Conservation (phyloP, 2,797 vertebrate species). For the Pseudocheirus occidentalis region DNA sequence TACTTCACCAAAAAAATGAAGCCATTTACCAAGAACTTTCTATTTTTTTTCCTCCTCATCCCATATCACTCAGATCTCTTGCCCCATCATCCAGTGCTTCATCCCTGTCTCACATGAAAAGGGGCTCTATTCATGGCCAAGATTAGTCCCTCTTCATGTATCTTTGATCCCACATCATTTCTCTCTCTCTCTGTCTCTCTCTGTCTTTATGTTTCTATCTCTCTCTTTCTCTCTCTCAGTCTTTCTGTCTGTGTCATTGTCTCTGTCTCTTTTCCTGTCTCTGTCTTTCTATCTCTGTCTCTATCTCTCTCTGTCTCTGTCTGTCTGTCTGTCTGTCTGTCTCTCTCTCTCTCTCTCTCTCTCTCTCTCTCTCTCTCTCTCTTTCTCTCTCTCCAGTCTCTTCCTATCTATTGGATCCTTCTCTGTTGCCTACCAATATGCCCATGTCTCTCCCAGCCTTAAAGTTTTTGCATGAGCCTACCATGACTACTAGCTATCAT, state of each 20-base stretch:
- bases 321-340: neutral
- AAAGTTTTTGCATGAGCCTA: neutral
- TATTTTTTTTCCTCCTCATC: neutral
- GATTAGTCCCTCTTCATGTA: neutral
- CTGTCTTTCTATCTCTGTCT: no score
- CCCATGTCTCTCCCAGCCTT: neutral
- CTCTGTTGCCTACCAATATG: neutral
- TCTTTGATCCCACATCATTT: neutral
- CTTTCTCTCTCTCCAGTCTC: neutral
- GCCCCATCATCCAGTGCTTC: neutral
- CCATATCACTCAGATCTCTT: neutral
- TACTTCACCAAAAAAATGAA: neutral
- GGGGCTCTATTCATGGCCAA: neutral
- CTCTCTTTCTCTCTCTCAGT: no score
- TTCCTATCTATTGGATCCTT: neutral
- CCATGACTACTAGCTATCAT: neutral
- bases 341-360: neutral
- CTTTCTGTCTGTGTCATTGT: no score
- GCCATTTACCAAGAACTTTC: neutral
- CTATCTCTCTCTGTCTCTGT: no score
- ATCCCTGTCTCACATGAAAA: neutral
- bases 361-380: neutral
- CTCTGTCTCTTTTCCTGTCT: no score
- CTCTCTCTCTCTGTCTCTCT: neutral
- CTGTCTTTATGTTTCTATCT: no score